These are phyloP conservation scores for Corythornis madagascariensis DNA, from an alignment of 2,113 vertebrate genomes.

Conservation along the genomic window DNA sequence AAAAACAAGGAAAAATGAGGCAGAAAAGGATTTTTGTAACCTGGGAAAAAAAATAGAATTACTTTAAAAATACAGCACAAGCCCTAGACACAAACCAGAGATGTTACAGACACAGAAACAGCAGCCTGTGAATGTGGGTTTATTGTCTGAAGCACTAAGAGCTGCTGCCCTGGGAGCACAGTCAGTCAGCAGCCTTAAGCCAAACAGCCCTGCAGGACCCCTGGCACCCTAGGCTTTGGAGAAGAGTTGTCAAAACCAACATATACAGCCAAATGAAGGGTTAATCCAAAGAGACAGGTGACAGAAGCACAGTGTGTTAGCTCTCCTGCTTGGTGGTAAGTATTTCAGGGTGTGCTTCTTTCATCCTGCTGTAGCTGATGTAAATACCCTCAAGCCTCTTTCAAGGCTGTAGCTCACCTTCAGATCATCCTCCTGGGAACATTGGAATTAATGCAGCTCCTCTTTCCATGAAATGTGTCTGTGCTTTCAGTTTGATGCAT, in stretches of 20 bases:
- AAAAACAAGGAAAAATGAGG: background rate
- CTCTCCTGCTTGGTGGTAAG: background rate
- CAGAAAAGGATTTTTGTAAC: background rate
- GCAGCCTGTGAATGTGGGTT: background rate
- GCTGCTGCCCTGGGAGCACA: background rate
- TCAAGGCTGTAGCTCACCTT: background rate
- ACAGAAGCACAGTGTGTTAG: background rate
- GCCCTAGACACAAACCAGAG: background rate
- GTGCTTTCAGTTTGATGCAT: background rate
- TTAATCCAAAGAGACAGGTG: background rate
- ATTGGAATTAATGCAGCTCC: background rate
- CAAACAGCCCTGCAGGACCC: background rate
- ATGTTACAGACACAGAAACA: rapidly evolving
- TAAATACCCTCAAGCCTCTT: background rate
- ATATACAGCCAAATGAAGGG: background rate
- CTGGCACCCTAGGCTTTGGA: rapidly evolving
- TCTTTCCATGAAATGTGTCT: background rate
- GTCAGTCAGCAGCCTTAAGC: background rate
- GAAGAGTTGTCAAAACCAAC: rapidly evolving
- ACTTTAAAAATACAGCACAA: background rate
- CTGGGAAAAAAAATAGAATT: background rate
- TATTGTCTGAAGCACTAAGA: background rate
- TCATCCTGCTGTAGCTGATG: background rate
- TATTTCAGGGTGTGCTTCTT: background rate
- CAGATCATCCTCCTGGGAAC: background rate